These are phyloP conservation scores for Stenichneumon culpator DNA, from an alignment of 2,888 invertebrate species.

Conservation along the genomic window DNA sequence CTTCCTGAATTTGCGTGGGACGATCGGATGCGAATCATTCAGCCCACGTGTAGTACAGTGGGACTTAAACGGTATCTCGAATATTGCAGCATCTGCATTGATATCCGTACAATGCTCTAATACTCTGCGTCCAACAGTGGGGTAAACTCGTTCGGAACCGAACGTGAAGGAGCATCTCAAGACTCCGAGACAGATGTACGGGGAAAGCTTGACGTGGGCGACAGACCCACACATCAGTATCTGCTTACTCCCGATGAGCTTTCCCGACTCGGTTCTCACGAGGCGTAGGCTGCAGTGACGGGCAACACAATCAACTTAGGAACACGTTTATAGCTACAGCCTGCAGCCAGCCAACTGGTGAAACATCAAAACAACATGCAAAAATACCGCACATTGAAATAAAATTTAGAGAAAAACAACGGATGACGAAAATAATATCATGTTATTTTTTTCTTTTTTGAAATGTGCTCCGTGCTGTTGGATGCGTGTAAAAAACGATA, in stretches of 20 bases:
- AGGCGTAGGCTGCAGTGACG: constrained; percentile 17
- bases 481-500: no score
- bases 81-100: background rate
- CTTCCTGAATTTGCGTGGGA: no score
- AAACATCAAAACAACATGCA: no score
- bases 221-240: background rate
- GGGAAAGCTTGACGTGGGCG: constrained; percentile 13
- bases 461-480: no score
- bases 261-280: background rate
- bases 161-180: background rate
- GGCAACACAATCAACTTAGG: constrained; percentile 5
- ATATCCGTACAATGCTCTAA: background rate
- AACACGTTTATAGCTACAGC: background rate
- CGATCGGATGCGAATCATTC: background rate
- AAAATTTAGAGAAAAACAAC: no score
- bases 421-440: no score
- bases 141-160: background rate
- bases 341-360: background rate
- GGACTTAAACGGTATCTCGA: background rate
- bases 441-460: no score
- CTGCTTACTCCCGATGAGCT: constrained; percentile 9
- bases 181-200: background rate
- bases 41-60: background rate
- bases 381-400: no score
- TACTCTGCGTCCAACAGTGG: background rate